Base-by-base conservation (phyloP, 2,888 invertebrate genomes). In the Trissolcus japonicus region DNA sequence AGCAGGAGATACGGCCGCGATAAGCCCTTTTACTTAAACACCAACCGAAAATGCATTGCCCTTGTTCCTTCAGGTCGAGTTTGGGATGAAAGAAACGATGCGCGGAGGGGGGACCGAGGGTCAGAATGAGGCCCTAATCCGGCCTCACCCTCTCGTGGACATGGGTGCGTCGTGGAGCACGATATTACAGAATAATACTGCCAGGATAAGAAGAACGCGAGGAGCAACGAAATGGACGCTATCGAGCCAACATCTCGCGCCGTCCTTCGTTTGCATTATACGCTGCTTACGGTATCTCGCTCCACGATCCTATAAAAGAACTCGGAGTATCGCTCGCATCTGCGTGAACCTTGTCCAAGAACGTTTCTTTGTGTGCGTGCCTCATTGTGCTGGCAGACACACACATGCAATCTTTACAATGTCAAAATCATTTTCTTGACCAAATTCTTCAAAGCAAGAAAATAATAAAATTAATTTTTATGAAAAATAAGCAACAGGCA, bases 11-110 rank as follows among this genome's bases (percentile, higher is more conserved):
- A 73, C 63, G 57, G 62, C 54, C 62, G 48, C 72, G 72, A 77
- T 77, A 71, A 72, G 77, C 67, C 76, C 72, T 63, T 72, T 77
- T 77, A 72, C 72, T 72, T 68, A 68, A 73, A 77, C 68, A 73
- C 73, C 65, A 60, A 73, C 77, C 63, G 68, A 67, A 77, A 76
- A 71, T 62, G 62, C 71, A 72, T 76, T 77, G 67, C 68, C 62
- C 68, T 77, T 68, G 73, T 77, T 68, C 67, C 61, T 46, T 56
- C 41, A 53, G 43, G 43, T 68, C 60, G 55, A 56, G 56, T 67
- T 74, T 67, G 56, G 67, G 74, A 63, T 68, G 60, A 68, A 68
- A 68, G 67, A 50, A 59, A 16, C 51, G 43, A 40, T 9, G 6
- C 51, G 65, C 41, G 21, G 35, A 54, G 35, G 59, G 43, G 62